Conservation (phyloP, 2,113 vertebrate species). For the Speoplatyrhinus poulsoni region DNA sequence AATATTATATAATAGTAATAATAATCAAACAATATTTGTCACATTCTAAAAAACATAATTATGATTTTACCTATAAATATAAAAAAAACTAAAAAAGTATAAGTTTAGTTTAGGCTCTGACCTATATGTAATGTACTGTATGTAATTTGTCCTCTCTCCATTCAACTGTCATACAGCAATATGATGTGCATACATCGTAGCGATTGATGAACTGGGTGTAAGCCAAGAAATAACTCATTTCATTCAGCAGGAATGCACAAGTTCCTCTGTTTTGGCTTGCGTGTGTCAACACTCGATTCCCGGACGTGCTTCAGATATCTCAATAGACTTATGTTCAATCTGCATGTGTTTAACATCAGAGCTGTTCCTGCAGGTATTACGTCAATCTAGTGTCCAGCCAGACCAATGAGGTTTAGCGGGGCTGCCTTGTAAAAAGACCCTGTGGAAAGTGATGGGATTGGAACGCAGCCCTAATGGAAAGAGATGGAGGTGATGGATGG, state of each 20-base stretch:
- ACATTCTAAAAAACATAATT: too few species aligned
- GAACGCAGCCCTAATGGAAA: neutral
- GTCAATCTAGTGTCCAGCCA: conserved; percentile 31
- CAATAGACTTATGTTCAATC: conserved; percentile 33
- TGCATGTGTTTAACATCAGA: conserved; percentile 52
- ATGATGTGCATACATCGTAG: conserved; percentile 9
- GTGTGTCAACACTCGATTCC: conserved; percentile 21
- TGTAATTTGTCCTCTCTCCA: neutral
- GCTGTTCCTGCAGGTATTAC: conserved; percentile 26
- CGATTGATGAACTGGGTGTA: neutral
- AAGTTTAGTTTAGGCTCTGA: too few species aligned
- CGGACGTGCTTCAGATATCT: conserved; percentile 50
- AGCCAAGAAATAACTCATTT: conserved; percentile 39
- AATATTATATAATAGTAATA: too few species aligned
- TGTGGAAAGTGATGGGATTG: conserved; percentile 4
- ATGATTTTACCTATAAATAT: too few species aligned
- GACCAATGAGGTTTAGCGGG: conserved; percentile 14
- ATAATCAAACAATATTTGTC: too few species aligned
- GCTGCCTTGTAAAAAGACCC: conserved; percentile 17
- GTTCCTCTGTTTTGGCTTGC: conserved; percentile 38
- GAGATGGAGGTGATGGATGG: conserved; percentile 10
- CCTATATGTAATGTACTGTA: too few species aligned
- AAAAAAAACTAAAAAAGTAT: too few species aligned
- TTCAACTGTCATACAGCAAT: conserved; percentile 6
- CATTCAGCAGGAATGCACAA: conserved; percentile 24